Base-by-base conservation (phyloP, 1,140 invertebrate genomes). In the Wasmannia auropunctata region DNA sequence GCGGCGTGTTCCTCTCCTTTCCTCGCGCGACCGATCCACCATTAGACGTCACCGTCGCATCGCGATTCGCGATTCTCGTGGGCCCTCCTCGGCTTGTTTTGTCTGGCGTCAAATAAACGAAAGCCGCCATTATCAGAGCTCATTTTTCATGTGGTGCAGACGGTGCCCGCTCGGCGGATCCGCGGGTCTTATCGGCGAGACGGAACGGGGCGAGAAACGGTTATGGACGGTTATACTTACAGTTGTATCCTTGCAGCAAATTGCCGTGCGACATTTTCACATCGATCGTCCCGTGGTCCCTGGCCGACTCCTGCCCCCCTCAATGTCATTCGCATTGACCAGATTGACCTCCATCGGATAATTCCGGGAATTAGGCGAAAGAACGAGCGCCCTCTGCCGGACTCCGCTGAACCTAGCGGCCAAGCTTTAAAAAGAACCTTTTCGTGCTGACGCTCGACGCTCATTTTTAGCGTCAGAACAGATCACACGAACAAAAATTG, bases 51-150 rank as follows among this genome's bases (percentile, higher is more conserved):
- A 81, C n/a, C n/a, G 40, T 14, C 34, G 22, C 72, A 19, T 62
- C 74, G 74, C 63, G 84, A 89, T 49, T 80, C 83, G 70, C 87
- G 43, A 37, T 46, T 46, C 87, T 46, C 11, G 8, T 16, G 84
- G 85, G 6, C 58, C 74, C n/a, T n/a, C n/a, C 86, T 91, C 89
- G 81, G 87, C 69, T 93, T 88, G 31, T 91, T 92, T 87, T 84
- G 60, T 77, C 72, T 60, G 46, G 40, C 63, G 54, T 90, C 86
- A 94, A 94, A 94, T 93, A 94, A 94, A 93, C 91, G 93, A 94
- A 93, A 94, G 91, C 91, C 92, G 93, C 93, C 92, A 93, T 93
- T 91, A 92, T 92, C 88, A 92, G 85, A 87, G 89, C 88, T 92
- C 90, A 93, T 85, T 92, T 92, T 92, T 90, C 87, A 88, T 65